Conservation (phyloP, 2,113 vertebrate genomes). For the Hirundichthys speculiger region DNA sequence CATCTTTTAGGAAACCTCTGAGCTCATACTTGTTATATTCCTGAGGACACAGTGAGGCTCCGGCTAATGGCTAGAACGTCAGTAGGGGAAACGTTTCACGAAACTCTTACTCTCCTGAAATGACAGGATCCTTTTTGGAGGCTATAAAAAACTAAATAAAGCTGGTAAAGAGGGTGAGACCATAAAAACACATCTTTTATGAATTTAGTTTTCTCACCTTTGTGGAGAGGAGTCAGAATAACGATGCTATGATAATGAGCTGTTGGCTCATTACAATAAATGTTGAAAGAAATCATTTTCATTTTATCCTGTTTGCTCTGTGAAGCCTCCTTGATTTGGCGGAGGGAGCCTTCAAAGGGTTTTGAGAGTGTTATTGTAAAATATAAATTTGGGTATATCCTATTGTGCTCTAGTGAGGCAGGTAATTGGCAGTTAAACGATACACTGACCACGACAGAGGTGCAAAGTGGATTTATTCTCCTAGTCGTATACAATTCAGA, state of each 20-base stretch:
- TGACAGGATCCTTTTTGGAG: slow-evolving; percentile 1
- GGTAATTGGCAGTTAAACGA: too few relatives aligned
- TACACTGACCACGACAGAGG: too few relatives aligned
- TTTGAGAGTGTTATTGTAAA: too few relatives aligned
- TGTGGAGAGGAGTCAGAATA: background rate
- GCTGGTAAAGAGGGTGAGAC: background rate
- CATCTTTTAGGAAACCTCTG: slow-evolving; percentile 2
- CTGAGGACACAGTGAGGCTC: slow-evolving; percentile 14
- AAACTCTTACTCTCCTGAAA: slow-evolving; percentile 42
- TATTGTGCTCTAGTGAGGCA: too few relatives aligned
- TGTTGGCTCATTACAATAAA: too few relatives aligned
- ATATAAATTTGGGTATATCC: too few relatives aligned
- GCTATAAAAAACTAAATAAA: slow-evolving; percentile 26
- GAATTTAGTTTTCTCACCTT: slow-evolving; percentile 24
- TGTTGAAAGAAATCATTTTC: too few relatives aligned
- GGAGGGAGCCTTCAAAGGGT: too few relatives aligned
- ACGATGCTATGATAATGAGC: background rate
- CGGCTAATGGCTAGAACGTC: slow-evolving; percentile 36
- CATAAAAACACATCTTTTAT: slow-evolving; percentile 41
- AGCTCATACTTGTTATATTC: slow-evolving; percentile 8
- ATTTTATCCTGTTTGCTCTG: too few relatives aligned
- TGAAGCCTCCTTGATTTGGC: too few relatives aligned
- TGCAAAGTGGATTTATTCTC: too few relatives aligned
- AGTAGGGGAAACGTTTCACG: slow-evolving; percentile 23
- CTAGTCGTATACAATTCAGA: too few relatives aligned